Evolutionary conservation across 2,113 vertebrate species (phyloP).

Genomic region (Cacatua alba): DNA sequence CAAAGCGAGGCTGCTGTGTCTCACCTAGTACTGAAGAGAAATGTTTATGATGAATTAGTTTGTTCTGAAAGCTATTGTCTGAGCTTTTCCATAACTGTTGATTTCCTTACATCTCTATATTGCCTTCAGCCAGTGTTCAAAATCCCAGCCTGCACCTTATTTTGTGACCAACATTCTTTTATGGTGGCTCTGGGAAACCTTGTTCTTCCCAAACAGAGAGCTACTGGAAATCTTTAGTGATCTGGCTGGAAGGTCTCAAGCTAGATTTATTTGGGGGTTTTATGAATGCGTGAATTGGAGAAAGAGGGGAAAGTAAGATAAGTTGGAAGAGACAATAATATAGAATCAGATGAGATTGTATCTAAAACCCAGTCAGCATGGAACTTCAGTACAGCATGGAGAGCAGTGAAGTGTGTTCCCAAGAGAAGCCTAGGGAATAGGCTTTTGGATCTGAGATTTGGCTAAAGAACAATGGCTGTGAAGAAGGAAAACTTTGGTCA

Average conservation of each 20-base stretch:
- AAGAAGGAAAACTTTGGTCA: neutral
- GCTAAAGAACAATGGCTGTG: neutral
- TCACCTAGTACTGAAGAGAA: neutral
- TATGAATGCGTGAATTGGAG: neutral
- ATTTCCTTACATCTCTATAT: neutral
- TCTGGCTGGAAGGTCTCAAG: neutral
- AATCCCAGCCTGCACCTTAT: neutral
- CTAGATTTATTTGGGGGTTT: neutral
- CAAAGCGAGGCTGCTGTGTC: neutral
- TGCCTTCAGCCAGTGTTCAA: neutral
- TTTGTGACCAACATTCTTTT: neutral
- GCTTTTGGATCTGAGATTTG: neutral
- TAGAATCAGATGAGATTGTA: neutral
- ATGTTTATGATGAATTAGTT: neutral
- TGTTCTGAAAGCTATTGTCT: neutral
- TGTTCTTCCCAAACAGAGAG: rapidly evolving
- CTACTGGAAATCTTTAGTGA: neutral
- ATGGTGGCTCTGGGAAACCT: neutral
- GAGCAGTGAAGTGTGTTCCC: neutral
- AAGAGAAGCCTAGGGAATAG: neutral
- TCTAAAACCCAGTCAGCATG: neutral
- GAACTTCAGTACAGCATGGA: neutral
- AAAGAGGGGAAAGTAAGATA: neutral
- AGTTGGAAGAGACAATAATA: neutral
- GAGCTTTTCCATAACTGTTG: neutral